Evolutionary conservation across 2,797 vertebrate species (phyloP).

Genomic region (Eupleurogrammus muticus): DNA sequence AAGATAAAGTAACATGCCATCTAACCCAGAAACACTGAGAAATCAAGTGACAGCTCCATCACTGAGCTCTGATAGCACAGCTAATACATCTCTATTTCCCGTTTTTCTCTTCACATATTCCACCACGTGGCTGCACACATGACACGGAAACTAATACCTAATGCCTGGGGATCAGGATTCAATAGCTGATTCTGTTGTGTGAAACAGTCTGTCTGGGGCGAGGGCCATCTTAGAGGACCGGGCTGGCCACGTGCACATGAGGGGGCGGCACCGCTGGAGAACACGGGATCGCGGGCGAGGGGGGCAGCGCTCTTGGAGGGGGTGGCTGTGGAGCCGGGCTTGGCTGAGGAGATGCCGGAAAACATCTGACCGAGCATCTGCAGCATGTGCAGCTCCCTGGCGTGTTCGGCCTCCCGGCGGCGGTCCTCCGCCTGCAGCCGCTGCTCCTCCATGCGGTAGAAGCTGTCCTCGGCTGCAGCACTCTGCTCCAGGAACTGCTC

Average conservation of each 20-base stretch:
- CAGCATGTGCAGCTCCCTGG: constrained; percentile 91
- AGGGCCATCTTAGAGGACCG: constrained; percentile 71
- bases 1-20: background rate
- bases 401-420: constrained; percentile 88
- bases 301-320: constrained; percentile 51
- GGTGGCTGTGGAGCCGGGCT: constrained; percentile 69
- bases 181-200: constrained; percentile 57
- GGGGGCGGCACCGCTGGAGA: constrained; percentile 72
- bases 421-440: constrained; percentile 90
- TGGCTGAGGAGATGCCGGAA: constrained; percentile 81
- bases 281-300: constrained; percentile 61
- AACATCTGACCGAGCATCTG: constrained; percentile 95
- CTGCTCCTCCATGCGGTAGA: constrained; percentile 91
- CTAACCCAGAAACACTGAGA: constrained; percentile 5
- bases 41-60: constrained; percentile 7
- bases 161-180: constrained; percentile 59
- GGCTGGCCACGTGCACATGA: constrained; percentile 69
- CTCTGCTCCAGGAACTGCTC: constrained; percentile 94
- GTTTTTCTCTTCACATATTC: constrained; percentile 34
- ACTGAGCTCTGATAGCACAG: constrained; percentile 27
- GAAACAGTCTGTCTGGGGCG: constrained; percentile 67
- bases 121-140: constrained; percentile 36
- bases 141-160: constrained; percentile 71
- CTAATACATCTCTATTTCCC: constrained; percentile 20
- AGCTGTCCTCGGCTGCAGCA: constrained; percentile 89